These are phyloP conservation scores for Ceriagrion tenellum DNA, from an alignment of 2,888 invertebrate species.

Conservation along the genomic window DNA sequence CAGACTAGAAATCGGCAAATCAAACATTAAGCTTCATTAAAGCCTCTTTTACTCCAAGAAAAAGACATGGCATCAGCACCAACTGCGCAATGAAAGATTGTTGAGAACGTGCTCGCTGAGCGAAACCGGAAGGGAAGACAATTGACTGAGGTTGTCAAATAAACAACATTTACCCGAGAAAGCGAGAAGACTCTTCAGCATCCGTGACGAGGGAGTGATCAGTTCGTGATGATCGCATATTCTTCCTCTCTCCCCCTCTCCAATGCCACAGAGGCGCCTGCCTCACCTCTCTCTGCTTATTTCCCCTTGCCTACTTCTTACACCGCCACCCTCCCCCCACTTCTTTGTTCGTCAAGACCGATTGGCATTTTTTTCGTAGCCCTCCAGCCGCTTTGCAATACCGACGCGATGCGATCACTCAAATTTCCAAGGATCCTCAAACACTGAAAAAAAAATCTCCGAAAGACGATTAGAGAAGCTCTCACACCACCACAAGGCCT, in stretches of 20 bases:
- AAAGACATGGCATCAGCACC: no score
- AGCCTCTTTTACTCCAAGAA: no score
- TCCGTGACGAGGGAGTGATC: background rate
- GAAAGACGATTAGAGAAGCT: background rate
- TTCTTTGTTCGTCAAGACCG: background rate
- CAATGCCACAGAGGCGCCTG: background rate
- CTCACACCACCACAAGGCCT: background rate
- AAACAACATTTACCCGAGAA: background rate
- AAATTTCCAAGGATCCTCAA: background rate
- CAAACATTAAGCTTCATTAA: no score
- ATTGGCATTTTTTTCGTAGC: background rate
- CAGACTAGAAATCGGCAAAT: no score
- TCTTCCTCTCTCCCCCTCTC: background rate
- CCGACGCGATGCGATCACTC: conserved; percentile 19
- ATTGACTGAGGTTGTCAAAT: background rate
- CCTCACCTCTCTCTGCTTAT: background rate
- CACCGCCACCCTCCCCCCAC: background rate
- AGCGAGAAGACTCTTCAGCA: background rate
- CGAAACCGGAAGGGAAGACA: background rate
- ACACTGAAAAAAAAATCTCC: conserved; percentile 29
- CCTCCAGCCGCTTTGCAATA: background rate
- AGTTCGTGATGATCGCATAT: background rate
- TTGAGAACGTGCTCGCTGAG: background rate
- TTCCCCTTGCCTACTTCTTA: background rate
- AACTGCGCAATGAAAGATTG: no score